Evolutionary conservation across 2,888 invertebrate genomes (phyloP).

Genomic region (Dioctria rufipes): DNA sequence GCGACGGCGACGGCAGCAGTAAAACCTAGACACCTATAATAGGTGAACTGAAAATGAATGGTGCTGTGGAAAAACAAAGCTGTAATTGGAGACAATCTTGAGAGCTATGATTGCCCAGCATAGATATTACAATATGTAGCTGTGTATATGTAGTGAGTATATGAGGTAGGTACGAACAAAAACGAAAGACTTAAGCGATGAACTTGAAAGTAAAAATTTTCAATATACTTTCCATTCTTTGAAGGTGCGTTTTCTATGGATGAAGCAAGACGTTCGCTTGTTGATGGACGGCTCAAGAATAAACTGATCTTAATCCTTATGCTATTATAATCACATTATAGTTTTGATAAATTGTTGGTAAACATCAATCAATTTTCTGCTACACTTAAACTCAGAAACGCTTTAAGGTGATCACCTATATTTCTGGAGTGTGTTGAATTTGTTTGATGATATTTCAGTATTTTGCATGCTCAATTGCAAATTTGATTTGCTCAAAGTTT

Average conservation of each 20-base stretch:
- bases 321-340: no score
- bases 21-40: slow-evolving; percentile 1
- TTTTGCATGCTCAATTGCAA: no score
- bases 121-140: no score
- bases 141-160: background rate
- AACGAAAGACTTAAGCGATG: slow-evolving; percentile 40
- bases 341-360: no score
- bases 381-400: no score
- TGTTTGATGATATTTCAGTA: no score
- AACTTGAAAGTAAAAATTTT: slow-evolving; percentile 47
- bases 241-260: background rate
- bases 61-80: slow-evolving; percentile 3
- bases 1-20: slow-evolving; percentile 20
- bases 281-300: no score
- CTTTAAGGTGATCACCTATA: no score
- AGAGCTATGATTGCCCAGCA: background rate
- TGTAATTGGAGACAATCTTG: slow-evolving; percentile 17
- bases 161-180: background rate
- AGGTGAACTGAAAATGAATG: slow-evolving; percentile 3
- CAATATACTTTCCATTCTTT: slow-evolving; percentile 28
- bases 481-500: no score
- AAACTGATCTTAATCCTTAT: no score
- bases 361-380: no score
- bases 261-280: background rate
- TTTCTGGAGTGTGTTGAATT: no score